These are phyloP conservation scores for Characodon lateralis DNA, from an alignment of 2,797 vertebrate species.

Conservation along the genomic window DNA sequence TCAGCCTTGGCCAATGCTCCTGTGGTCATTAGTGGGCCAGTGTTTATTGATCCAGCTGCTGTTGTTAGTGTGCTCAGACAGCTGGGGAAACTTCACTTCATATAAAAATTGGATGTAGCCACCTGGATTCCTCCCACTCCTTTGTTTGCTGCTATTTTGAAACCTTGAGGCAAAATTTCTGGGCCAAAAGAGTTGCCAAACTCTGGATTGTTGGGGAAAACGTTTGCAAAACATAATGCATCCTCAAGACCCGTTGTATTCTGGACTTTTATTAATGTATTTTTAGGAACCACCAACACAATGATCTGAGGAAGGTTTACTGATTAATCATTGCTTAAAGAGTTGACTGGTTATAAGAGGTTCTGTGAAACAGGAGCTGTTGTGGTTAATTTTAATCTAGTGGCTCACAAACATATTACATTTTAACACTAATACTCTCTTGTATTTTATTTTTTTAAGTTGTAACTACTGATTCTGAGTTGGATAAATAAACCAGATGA, in stretches of 20 bases:
- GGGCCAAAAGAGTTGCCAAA: not conserved
- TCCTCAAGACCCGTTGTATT: not conserved
- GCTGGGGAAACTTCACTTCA: not conserved
- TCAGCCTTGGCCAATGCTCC: not conserved
- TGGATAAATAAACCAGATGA: no score
- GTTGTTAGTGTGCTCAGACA: constrained; percentile 8
- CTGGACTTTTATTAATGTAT: not conserved
- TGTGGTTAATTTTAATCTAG: no score
- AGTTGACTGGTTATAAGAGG: no score
- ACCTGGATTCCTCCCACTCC: not conserved
- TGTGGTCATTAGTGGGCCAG: not conserved
- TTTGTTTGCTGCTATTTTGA: not conserved
- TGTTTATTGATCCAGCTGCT: constrained; percentile 9
- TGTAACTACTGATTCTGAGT: no score
- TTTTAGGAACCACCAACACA: not conserved
- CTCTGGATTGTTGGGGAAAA: not conserved
- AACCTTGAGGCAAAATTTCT: not conserved
- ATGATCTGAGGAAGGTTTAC: not conserved
- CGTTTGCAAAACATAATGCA: not conserved
- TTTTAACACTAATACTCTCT: no score
- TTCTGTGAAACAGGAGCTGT: no score
- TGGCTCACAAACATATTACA: no score
- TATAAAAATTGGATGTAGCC: constrained; percentile 2
- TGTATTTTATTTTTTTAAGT: no score
- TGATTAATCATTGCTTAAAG: no score